Evolutionary conservation across 2,113 vertebrate genomes (phyloP).

Genomic region (Marmota flaviventris): DNA sequence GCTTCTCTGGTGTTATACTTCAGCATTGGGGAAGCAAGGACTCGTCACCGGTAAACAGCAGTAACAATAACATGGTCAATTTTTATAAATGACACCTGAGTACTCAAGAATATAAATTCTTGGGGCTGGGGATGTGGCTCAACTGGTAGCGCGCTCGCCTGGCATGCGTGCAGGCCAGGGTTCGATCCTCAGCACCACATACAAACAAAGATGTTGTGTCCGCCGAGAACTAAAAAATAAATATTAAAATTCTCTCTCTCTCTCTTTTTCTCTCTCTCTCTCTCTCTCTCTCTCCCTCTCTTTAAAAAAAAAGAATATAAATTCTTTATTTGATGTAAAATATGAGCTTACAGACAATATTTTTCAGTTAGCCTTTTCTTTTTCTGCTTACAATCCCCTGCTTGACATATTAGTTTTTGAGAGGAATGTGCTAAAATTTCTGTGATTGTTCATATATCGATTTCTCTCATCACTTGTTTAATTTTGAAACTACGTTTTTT

Average conservation of each 20-base stretch:
- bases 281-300: no score
- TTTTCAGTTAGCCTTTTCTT: background rate
- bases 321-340: background rate
- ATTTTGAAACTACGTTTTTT: background rate
- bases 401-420: background rate
- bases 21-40: no score
- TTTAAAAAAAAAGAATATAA: background rate
- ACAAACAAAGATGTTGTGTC: no score
- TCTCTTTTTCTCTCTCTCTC: no score
- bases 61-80: no score
- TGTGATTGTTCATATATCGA: background rate
- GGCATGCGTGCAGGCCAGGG: no score
- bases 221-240: no score
- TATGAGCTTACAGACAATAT: background rate
- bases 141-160: accelerated
- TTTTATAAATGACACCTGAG: background rate
- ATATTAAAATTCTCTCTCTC: no score
- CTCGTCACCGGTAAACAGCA: no score
- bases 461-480: background rate
- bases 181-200: no score
- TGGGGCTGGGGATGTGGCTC: no score
- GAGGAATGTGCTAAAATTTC: background rate
- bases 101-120: background rate
- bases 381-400: background rate
- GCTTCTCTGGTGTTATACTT: no score